Percentiles rank a stretch among this genome's conserved stretches.
phyloP scores from a whole-genome alignment of 2,888 invertebrate genomes.

The Drosophila subsilvestris region DNA sequence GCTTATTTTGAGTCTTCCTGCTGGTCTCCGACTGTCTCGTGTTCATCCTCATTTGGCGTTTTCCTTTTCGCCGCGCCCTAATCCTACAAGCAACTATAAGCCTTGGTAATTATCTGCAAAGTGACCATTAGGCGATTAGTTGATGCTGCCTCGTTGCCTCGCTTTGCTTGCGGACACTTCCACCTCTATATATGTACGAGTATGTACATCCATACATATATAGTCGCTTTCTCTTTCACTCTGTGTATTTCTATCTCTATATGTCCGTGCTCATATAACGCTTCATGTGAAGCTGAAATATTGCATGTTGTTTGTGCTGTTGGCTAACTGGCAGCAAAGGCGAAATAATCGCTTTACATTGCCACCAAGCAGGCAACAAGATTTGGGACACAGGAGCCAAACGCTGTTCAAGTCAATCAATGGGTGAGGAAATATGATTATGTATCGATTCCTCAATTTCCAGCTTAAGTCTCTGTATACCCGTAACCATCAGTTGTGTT shows the following conservation, averaged over 20 bases:
- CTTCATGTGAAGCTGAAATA: constrained; percentile 38
- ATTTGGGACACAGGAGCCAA: constrained; percentile 14
- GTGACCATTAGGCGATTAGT: constrained; percentile 83
- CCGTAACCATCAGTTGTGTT: neutral
- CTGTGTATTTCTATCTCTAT: constrained; percentile 4
- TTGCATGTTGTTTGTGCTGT: constrained; percentile 11
- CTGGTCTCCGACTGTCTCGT: constrained; percentile 16
- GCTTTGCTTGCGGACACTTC: constrained; percentile 24
- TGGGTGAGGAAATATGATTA: neutral
- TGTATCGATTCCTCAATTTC: neutral
- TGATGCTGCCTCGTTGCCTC: constrained; percentile 50
- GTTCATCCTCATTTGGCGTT: constrained; percentile 22
- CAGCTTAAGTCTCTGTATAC: neutral
- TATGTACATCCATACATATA: too few relatives aligned
- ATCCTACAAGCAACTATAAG: constrained; percentile 80
- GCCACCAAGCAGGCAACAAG: constrained; percentile 8
- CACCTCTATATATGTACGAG: neutral
- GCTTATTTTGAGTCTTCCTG: constrained; percentile 23
- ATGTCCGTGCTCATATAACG: constrained; percentile 42
- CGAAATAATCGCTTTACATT: constrained; percentile 27
- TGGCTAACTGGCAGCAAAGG: constrained; percentile 25
- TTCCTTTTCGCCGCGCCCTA: constrained; percentile 60
- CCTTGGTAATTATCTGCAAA: constrained; percentile 82
- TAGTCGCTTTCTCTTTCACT: constrained; percentile 12
- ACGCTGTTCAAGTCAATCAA: neutral